Evolutionary conservation across 2,113 vertebrate species (phyloP).

Genomic region (Bucco capensis): DNA sequence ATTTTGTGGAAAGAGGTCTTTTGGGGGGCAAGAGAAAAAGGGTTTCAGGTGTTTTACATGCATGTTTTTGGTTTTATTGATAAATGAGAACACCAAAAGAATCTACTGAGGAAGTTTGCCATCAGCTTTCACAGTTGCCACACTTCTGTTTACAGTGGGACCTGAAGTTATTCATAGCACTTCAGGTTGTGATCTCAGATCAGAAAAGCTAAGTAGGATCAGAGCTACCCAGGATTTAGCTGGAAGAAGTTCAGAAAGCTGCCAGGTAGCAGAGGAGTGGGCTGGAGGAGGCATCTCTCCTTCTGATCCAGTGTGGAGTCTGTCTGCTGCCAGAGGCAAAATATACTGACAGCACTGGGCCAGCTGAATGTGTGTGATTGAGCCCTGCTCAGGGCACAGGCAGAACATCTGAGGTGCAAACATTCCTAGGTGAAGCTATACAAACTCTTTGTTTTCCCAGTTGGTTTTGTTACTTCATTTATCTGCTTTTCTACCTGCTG

Average conservation of each 20-base stretch:
- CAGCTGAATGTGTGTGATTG: background rate
- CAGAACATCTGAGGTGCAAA: background rate
- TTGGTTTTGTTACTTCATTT: background rate
- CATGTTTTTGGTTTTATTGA: background rate
- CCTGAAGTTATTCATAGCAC: background rate
- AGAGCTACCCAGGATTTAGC: background rate
- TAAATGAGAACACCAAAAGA: background rate
- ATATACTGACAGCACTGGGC: background rate
- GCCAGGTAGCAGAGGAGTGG: background rate
- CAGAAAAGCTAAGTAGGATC: background rate
- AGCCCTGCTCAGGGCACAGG: background rate
- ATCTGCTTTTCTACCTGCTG: background rate
- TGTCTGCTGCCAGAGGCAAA: background rate
- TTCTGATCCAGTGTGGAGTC: background rate
- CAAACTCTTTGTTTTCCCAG: background rate
- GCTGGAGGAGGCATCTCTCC: background rate
- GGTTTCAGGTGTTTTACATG: background rate
- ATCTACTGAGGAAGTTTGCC: background rate
- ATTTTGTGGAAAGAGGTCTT: background rate
- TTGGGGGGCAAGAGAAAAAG: accelerated
- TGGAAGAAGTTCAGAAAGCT: background rate
- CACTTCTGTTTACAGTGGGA: background rate
- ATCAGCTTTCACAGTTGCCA: background rate
- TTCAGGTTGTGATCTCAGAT: background rate
- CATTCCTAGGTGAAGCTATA: background rate